Evolutionary conservation across 2,797 vertebrate species (phyloP).

Genomic region (Chiloscyllium punctatum): DNA sequence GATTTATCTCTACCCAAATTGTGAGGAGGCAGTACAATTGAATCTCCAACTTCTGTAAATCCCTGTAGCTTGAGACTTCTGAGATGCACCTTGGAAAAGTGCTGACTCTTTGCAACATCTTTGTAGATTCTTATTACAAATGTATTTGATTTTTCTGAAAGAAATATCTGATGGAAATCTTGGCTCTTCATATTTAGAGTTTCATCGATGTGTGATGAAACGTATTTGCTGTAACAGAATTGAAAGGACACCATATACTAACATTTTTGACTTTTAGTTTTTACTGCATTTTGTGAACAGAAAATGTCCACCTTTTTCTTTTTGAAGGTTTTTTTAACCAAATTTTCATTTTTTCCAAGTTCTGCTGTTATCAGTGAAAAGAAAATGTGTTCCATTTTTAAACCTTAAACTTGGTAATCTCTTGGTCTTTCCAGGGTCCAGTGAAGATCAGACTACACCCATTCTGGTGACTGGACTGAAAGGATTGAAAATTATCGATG

Average conservation of each 20-base stretch:
- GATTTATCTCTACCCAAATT: background rate
- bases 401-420: background rate
- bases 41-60: background rate
- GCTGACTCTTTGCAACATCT: background rate
- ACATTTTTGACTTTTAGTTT: background rate
- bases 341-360: background rate
- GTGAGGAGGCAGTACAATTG: background rate
- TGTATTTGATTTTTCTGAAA: background rate
- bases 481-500: slow-evolving; percentile 88
- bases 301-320: background rate
- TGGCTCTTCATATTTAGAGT: background rate
- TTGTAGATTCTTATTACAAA: background rate
- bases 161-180: background rate
- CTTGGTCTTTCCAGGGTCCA: slow-evolving; percentile 68
- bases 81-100: background rate
- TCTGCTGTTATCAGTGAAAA: background rate
- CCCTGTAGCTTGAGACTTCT: background rate
- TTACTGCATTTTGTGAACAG: background rate
- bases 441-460: slow-evolving; percentile 91
- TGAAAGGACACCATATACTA: background rate
- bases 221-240: background rate
- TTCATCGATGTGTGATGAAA: too few species aligned
- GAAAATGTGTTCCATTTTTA: background rate
- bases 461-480: slow-evolving; percentile 87
- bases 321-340: background rate